Evolutionary conservation across 2,113 vertebrate genomes (phyloP), one percentile per base, ranked within the genome.

Genomic region (Candoia aspera): DNA sequence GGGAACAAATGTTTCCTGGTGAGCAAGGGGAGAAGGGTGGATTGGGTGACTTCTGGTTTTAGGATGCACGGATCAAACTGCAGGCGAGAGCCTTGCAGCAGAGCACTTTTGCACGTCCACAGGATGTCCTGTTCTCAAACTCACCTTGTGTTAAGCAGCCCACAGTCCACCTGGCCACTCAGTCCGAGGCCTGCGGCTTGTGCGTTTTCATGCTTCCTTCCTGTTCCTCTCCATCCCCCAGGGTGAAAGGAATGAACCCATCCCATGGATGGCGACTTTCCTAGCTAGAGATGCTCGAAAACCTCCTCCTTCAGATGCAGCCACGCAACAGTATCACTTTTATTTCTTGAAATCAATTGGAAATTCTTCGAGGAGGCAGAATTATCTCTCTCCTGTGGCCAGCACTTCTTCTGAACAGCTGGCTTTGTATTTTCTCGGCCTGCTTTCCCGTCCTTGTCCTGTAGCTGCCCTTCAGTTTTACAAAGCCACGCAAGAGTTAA

Each of bases 301-400:
- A 33, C 37, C n/a, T 1, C 8, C 46, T 55, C 26, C 85, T 29
- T 86, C 84, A 55, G 6, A 42, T 24, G 55, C 21, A 87, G 53
- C 84, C 33, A 1, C 13, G 57, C 60, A 37, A 57, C 55, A 8
- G 0, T 0, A 0, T 0, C 57, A 54, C 89, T 2, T 86, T 73
- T 55, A 42, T 49, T 6, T 73, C n/a, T 73, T 84, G 15, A 58
- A 19, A 91, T 46, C 49, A 29, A 73, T 87, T 55, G 85, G 85
- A 91, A 57, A 85, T 91, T 55, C 90, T 86, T 91, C 85, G 87
- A 33, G 68, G 84, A 73, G 62, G n/a, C 85, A 62, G 46, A 87
- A 73, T 91, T 19, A 68, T 2, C 10, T 24, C 46, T 73, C 85
- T 87, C 90, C 85, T 13, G 42, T 12, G 85, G 85, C 49, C 62